phyloP scores from a whole-genome alignment of 1,140 invertebrate genomes.

The Monochamus saltuarius region DNA sequence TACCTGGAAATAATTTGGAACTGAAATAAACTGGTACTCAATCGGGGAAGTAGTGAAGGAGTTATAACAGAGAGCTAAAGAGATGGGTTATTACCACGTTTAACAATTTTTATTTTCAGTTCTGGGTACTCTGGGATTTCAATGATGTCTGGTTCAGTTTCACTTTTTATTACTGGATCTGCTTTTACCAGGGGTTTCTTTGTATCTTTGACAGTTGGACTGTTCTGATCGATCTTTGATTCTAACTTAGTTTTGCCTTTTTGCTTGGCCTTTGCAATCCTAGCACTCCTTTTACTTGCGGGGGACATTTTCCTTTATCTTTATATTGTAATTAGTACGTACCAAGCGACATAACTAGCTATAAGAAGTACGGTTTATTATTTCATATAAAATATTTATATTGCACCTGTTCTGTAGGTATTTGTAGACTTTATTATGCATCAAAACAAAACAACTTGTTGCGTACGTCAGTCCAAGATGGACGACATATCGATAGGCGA shows the following conservation, averaged over 20 bases:
- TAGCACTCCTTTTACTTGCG: not conserved
- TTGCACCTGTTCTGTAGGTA: not conserved
- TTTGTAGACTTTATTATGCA: not conserved
- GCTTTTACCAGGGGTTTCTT: not conserved
- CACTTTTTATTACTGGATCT: not conserved
- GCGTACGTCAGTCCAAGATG: slow-evolving; percentile 11
- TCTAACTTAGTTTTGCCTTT: not conserved
- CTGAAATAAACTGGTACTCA: not conserved
- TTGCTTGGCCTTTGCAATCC: not conserved
- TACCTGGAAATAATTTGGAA: slow-evolving; percentile 32
- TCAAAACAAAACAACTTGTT: slow-evolving; percentile 9
- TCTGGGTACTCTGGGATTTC: slow-evolving; percentile 15
- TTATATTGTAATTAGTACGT: not conserved
- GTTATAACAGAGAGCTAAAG: not conserved
- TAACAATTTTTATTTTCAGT: slow-evolving; percentile 18
- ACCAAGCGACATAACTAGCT: not conserved
- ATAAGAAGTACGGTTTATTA: not conserved
- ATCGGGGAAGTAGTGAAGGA: not conserved
- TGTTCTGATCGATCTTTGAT: not conserved
- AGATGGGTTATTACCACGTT: slow-evolving; percentile 1
- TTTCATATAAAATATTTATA: not conserved
- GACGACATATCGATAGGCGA: not conserved
- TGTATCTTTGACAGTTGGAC: not conserved
- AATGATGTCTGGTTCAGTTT: slow-evolving; percentile 1
- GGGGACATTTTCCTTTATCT: not conserved